A percentile compares a stretch with the other conserved stretches of the same genome.
These are phyloP conservation scores for Meleagris gallopavo DNA, from an alignment of 2,113 vertebrate genomes.

Conservation along the genomic window DNA sequence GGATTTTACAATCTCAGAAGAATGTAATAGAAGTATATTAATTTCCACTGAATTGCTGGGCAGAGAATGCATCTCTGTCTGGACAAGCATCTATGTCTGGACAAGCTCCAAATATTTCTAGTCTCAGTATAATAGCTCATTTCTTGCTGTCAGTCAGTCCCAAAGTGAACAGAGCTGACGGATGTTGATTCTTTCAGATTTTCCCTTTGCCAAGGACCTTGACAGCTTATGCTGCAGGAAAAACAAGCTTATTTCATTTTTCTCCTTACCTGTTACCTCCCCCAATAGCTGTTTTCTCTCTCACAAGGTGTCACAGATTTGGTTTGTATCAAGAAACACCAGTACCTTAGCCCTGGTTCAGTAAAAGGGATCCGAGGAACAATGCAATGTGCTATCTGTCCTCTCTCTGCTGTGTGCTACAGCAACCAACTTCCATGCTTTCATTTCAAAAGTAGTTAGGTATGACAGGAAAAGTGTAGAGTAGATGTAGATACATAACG, in stretches of 20 bases:
- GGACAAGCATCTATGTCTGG: background rate
- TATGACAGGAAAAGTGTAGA: background rate
- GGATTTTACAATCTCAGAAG: background rate
- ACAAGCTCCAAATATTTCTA: constrained; percentile 5
- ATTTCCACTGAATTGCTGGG: background rate
- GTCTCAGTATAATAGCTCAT: background rate
- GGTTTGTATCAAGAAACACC: background rate
- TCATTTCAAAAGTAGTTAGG: background rate
- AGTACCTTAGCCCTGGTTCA: background rate
- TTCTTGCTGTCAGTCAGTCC: constrained; percentile 28
- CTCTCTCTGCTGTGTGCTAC: background rate
- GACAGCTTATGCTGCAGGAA: constrained; percentile 10
- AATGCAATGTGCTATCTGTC: background rate
- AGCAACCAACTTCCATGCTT: background rate
- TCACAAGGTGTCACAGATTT: background rate
- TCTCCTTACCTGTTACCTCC: background rate
- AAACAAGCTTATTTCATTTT: background rate
- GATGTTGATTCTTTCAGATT: background rate
- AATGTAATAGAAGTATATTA: background rate
- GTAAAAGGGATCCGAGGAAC: background rate
- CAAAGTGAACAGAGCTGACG: constrained; percentile 48
- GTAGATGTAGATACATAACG: background rate
- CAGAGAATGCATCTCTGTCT: background rate
- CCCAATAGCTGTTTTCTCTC: background rate
- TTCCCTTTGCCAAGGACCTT: constrained; percentile 6